Evolutionary conservation across 2,888 invertebrate genomes (phyloP).

Genomic region (Volucella bombylans): DNA sequence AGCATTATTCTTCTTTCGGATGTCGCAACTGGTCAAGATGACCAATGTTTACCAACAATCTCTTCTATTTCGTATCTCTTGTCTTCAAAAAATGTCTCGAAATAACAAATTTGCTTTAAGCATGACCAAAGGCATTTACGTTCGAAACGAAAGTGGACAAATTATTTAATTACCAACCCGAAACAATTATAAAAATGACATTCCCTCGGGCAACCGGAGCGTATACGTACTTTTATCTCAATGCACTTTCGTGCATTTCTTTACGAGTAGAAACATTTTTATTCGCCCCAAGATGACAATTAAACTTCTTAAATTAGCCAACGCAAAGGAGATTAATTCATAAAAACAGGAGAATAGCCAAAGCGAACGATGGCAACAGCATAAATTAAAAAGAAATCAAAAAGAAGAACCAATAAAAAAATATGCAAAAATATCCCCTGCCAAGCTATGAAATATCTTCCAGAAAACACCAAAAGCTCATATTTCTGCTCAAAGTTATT

Average conservation of each 20-base stretch:
- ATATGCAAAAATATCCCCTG: slow-evolving; percentile 3
- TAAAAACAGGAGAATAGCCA: too few relatives aligned
- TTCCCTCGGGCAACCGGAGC: neutral
- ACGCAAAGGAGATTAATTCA: neutral
- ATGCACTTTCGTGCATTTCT: too few relatives aligned
- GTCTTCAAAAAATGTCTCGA: too few relatives aligned
- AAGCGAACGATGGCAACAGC: too few relatives aligned
- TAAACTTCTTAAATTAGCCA: slow-evolving; percentile 15
- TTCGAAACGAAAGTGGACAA: too few relatives aligned
- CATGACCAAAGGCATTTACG: too few relatives aligned
- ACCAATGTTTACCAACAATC: too few relatives aligned
- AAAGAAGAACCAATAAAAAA: neutral
- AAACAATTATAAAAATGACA: neutral
- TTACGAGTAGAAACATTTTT: neutral
- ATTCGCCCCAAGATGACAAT: slow-evolving; percentile 12
- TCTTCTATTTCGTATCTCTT: too few relatives aligned
- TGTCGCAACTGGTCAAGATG: too few relatives aligned
- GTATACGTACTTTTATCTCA: slow-evolving; percentile 17
- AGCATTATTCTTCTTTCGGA: too few relatives aligned
- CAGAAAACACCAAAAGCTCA: slow-evolving; percentile 37
- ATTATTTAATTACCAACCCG: too few relatives aligned
- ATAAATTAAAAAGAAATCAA: neutral
- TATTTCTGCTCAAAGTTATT: slow-evolving; percentile 48
- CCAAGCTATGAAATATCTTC: slow-evolving; percentile 18
- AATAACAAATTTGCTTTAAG: too few relatives aligned